A percentile compares a stretch with the other conserved stretches of the same genome.
These are phyloP conservation scores for Indri indri DNA, from an alignment of 2,113 vertebrate species.

Conservation along the genomic window DNA sequence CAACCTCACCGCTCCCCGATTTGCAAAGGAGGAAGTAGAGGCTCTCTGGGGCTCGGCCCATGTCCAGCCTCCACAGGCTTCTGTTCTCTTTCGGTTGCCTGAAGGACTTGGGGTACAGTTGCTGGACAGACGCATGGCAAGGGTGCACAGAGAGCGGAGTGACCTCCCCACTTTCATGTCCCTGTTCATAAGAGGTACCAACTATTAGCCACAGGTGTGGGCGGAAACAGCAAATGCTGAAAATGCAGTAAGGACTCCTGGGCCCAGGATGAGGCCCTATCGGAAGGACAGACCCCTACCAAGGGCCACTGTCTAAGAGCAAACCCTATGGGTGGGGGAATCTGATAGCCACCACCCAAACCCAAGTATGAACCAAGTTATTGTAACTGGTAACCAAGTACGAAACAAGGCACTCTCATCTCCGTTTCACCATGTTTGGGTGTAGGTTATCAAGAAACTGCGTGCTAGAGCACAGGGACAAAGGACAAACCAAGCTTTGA, in stretches of 20 bases:
- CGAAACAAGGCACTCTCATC: not conserved
- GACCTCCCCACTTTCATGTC: accelerated
- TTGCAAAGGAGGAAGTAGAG: not conserved
- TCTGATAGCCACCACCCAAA: not conserved
- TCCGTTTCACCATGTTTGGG: not conserved
- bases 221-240: not conserved
- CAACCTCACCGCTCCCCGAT: not conserved
- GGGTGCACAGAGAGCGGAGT: not conserved
- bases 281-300: not conserved
- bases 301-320: not conserved
- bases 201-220: not conserved
- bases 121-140: not conserved
- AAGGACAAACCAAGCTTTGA: not conserved
- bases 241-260: not conserved
- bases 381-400: not conserved
- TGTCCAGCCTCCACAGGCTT: not conserved
- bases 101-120: not conserved
- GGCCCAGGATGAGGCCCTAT: not conserved
- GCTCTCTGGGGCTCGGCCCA: not conserved
- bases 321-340: not conserved
- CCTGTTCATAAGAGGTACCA: not conserved
- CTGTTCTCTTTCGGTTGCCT: not conserved
- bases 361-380: not conserved
- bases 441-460: constrained; percentile 7
- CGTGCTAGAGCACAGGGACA: not conserved